Base-by-base conservation (phyloP, 2,113 vertebrate species). In the Rhegmatorhina hoffmannsi region DNA sequence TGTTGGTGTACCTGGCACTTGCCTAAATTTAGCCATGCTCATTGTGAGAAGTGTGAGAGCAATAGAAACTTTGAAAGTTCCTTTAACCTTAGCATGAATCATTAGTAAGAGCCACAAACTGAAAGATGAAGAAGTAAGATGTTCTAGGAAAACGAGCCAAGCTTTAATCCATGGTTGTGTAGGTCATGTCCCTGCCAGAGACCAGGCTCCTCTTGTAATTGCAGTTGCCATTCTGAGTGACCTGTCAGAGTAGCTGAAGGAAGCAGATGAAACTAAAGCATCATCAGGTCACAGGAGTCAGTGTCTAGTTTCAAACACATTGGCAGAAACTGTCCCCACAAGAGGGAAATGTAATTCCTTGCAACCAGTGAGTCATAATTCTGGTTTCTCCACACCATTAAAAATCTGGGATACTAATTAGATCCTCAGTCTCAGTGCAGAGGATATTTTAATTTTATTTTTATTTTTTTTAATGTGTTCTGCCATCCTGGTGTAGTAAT, bases 201-300 rank as follows among this genome's bases (percentile, higher is more conserved):
- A 44, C 11, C 1, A 5, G 25, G 58, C 62, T 69, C 2, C 34
- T 73, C 38, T 52, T 44, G 47, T 72, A 26, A n/a, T 31, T 84
- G 64, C 64, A 67, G 46, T 52, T 95, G 63, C 43, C 33, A 23
- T 83, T 88, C 18, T 10, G 28, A 74, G 75, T 67, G 79, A 55
- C 43, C 50, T 2, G 1, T 34, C 64, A 64, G 68, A 59, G 64
- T 36, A 88, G 25, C 59, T 75, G 52, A 56, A 68, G 67, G 52
- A 87, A 36, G 38, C 20, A 49, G 25, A 20, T 16, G 20, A 52
- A 75, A 62, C 38, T 18, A 26, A 46, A 75, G 62, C 31, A 29
- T 24, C 3, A 0, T 33, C 0, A 1, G 13, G 66, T 93, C 49
- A 29, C 3, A 0, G 12, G 55, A 70, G 64, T 40, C 33, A 28